A percentile compares a stretch with the other conserved stretches of the same genome.
phyloP scores from a whole-genome alignment of 2,888 invertebrate species.

The Pasiphila rectangulata region DNA sequence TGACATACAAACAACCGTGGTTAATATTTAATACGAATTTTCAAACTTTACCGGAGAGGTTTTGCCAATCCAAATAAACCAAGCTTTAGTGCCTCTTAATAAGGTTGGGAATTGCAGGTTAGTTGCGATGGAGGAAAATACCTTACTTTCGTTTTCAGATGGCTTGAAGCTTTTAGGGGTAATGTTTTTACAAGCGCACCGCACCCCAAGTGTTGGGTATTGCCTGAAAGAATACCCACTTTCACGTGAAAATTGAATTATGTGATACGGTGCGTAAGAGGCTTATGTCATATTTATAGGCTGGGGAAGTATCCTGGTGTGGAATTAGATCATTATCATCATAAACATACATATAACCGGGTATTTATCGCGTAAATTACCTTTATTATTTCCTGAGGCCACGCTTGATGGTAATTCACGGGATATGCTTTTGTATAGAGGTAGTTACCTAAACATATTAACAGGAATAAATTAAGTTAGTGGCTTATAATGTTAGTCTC shows the following conservation, averaged over 20 bases:
- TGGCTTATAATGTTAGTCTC: too few species aligned
- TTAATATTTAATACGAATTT: slow-evolving; percentile 27
- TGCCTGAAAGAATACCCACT: slow-evolving; percentile 20
- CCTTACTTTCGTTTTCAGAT: slow-evolving; percentile 14
- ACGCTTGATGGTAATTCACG: too few species aligned
- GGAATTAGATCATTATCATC: background rate
- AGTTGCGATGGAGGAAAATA: background rate
- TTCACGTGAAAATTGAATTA: slow-evolving; percentile 25
- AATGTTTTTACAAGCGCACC: slow-evolving; percentile 33
- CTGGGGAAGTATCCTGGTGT: background rate
- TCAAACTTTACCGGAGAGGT: slow-evolving; percentile 13
- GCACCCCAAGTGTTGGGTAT: slow-evolving; percentile 24
- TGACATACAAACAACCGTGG: slow-evolving; percentile 19
- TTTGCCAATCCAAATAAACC: too few species aligned
- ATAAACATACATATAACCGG: too few species aligned
- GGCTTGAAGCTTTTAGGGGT: slow-evolving; percentile 33
- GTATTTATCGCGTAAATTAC: too few species aligned
- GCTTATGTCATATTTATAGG: background rate
- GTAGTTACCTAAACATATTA: too few species aligned
- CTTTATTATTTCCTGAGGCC: too few species aligned
- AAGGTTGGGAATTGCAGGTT: slow-evolving; percentile 2
- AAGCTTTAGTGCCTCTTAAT: background rate
- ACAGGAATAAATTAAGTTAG: too few species aligned
- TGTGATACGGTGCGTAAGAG: slow-evolving; percentile 11
- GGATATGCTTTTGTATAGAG: too few species aligned